phyloP scores from a whole-genome alignment of 1,140 invertebrate species.

The Hylaeus anthracinus region DNA sequence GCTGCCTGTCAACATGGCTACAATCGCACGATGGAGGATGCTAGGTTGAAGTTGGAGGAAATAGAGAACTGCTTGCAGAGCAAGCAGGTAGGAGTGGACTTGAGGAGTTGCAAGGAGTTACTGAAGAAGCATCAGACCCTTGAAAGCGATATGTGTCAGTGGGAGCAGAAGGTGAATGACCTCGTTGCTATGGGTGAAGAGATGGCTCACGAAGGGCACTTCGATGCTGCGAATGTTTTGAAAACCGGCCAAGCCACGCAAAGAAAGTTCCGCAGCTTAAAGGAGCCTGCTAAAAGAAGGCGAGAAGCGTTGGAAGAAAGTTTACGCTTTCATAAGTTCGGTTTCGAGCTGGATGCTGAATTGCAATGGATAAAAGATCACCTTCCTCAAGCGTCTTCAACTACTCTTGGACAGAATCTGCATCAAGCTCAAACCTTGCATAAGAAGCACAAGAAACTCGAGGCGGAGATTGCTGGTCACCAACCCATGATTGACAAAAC shows the following conservation, averaged over 20 bases:
- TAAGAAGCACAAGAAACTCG: conserved; percentile 96
- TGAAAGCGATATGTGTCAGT: conserved; percentile 90
- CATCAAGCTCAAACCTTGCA: conserved; percentile 94
- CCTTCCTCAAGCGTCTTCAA: conserved; percentile 89
- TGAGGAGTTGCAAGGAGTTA: conserved; percentile 93
- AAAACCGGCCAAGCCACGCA: conserved; percentile 89
- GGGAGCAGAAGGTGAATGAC: conserved; percentile 89
- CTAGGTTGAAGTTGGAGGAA: conserved; percentile 90
- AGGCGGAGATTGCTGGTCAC: conserved; percentile 92
- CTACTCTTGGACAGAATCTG: conserved; percentile 89
- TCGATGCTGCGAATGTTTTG: conserved; percentile 93
- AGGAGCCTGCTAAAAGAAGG: conserved; percentile 84
- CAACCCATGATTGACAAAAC: conserved; percentile 91
- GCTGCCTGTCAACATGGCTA: conserved; percentile 91
- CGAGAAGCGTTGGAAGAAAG: conserved; percentile 93
- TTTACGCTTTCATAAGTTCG: conserved; percentile 94
- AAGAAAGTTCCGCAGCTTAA: conserved; percentile 85
- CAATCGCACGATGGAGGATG: conserved; percentile 89
- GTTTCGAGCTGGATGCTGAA: conserved; percentile 95
- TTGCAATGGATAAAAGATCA: conserved; percentile 98
- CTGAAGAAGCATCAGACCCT: conserved; percentile 91
- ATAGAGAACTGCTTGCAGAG: conserved; percentile 88
- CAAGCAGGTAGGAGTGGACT: conserved; percentile 90
- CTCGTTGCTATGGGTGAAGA: conserved; percentile 90
- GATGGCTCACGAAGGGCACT: conserved; percentile 96